Conservation (phyloP, 2,888 invertebrate genomes). For the Drosophila sordidula region DNA sequence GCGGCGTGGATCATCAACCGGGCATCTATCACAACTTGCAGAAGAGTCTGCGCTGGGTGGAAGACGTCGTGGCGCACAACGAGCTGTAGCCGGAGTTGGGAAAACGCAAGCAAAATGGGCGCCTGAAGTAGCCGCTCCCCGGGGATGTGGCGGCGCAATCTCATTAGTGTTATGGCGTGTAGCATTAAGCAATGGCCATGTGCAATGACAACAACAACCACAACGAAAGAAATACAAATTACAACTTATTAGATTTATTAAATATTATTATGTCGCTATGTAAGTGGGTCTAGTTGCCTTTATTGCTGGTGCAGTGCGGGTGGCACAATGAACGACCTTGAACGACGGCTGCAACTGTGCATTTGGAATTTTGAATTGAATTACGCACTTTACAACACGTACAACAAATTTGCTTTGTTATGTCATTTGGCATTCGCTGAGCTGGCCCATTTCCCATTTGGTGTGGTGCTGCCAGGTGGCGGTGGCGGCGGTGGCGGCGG, state of each 20-base stretch:
- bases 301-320: background rate
- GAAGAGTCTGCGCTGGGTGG: conserved; percentile 90
- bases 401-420: conserved; percentile 52
- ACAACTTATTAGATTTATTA: conserved; percentile 70
- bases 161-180: conserved; percentile 70
- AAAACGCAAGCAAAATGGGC: background rate
- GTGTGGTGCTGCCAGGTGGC: conserved; percentile 28
- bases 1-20: conserved; percentile 93
- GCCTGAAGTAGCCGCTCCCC: conserved; percentile 21
- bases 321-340: conserved; percentile 61
- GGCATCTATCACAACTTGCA: conserved; percentile 94
- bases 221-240: conserved; percentile 30
- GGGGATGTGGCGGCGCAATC: conserved; percentile 56
- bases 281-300: conserved; percentile 24
- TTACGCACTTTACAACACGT: conserved; percentile 58
- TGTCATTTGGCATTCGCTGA: conserved; percentile 48
- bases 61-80: conserved; percentile 85
- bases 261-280: conserved; percentile 62
- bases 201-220: conserved; percentile 58
- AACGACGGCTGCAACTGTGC: conserved; percentile 42
- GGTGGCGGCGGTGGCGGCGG: background rate
- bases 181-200: conserved; percentile 70
- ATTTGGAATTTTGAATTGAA: conserved; percentile 45
- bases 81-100: conserved; percentile 43
- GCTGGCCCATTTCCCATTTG: conserved; percentile 68